These are phyloP conservation scores for Eurytoma californica DNA, from an alignment of 2,888 invertebrate genomes.

Conservation along the genomic window DNA sequence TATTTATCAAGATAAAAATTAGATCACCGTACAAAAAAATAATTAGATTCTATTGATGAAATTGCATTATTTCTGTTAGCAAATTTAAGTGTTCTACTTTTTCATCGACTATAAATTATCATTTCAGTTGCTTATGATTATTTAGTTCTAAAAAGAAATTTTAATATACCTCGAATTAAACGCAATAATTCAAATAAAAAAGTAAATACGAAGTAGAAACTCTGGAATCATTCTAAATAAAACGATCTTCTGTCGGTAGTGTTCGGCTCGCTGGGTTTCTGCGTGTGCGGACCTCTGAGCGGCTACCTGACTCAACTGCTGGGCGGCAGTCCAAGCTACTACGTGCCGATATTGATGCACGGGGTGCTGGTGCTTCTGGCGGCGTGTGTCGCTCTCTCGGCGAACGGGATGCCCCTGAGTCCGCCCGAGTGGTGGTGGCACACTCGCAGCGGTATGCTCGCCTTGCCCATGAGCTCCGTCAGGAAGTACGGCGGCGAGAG, in stretches of 20 bases:
- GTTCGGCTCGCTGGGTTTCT: conserved; percentile 85
- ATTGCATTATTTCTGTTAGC: too few species aligned
- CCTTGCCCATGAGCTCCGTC: conserved; percentile 87
- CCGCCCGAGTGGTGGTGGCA: conserved; percentile 94
- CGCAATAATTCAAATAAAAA: too few species aligned
- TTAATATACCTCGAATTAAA: too few species aligned
- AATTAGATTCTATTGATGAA: too few species aligned
- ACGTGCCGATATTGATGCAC: conserved; percentile 78
- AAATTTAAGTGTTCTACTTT: too few species aligned
- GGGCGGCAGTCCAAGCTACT: conserved; percentile 69
- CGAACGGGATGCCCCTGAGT: conserved; percentile 83
- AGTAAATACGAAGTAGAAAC: too few species aligned
- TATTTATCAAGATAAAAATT: too few species aligned
- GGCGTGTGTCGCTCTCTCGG: conserved; percentile 64
- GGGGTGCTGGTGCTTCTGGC: conserved; percentile 78
- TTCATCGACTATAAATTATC: too few species aligned
- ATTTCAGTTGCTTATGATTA: too few species aligned
- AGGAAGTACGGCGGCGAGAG: conserved; percentile 86
- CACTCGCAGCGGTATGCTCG: conserved; percentile 85
- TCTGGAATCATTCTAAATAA: not conserved
- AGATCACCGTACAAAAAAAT: too few species aligned
- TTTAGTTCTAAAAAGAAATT: too few species aligned
- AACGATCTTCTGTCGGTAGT: conserved; percentile 70
- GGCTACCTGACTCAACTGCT: conserved; percentile 67
- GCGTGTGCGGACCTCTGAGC: conserved; percentile 81